Evolutionary conservation across 1,140 invertebrate species (phyloP).

Genomic region (Listronotus oregonensis): DNA sequence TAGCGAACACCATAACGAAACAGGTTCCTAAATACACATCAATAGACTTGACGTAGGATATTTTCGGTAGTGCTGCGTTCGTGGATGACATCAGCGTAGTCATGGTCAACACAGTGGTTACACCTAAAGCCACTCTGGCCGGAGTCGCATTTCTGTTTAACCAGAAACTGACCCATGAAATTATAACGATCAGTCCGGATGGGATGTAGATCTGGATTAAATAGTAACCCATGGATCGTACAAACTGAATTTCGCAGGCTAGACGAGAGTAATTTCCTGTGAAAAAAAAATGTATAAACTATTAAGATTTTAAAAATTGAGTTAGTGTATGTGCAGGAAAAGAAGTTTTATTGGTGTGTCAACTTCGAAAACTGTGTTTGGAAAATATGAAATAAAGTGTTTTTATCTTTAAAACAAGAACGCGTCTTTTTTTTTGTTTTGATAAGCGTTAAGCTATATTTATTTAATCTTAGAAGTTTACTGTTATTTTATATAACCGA

Average conservation of each 20-base stretch:
- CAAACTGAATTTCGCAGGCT: slow-evolving; percentile 97
- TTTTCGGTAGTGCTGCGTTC: slow-evolving; percentile 96
- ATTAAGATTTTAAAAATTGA: too few species aligned
- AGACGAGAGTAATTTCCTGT: slow-evolving; percentile 97
- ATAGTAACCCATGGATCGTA: slow-evolving; percentile 98
- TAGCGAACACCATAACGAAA: slow-evolving; percentile 97
- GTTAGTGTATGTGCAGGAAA: too few species aligned
- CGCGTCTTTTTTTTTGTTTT: too few species aligned
- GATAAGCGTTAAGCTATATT: too few species aligned
- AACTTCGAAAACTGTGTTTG: too few species aligned
- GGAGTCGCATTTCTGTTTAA: slow-evolving; percentile 93
- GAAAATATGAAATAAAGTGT: too few species aligned
- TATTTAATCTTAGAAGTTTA: too few species aligned
- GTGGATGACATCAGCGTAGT: slow-evolving; percentile 98
- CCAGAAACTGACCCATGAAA: slow-evolving; percentile 92
- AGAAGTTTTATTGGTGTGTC: too few species aligned
- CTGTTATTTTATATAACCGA: too few species aligned
- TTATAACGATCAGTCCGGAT: slow-evolving; percentile 96
- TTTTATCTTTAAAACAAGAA: too few species aligned
- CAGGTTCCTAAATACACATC: slow-evolving; percentile 97
- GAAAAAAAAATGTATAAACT: slow-evolving; percentile 20
- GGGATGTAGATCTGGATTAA: slow-evolving; percentile 99
- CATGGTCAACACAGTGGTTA: slow-evolving; percentile 98
- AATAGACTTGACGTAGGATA: slow-evolving; percentile 97
- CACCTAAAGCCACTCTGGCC: slow-evolving; percentile 91